These are phyloP conservation scores for Gastrophryne carolinensis DNA, from an alignment of 2,797 vertebrate species.

Conservation along the genomic window DNA sequence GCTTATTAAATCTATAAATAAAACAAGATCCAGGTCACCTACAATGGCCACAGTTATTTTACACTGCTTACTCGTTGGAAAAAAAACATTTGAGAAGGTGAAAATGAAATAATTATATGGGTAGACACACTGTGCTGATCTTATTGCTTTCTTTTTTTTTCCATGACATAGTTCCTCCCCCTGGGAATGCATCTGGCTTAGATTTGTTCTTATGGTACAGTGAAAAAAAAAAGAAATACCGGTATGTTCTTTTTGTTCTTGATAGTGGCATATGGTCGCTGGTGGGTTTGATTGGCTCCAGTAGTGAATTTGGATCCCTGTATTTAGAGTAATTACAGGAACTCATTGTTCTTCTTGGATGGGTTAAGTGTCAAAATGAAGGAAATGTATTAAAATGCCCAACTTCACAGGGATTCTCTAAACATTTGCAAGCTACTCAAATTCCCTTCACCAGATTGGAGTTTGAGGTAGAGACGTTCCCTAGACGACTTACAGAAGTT, in stretches of 20 bases:
- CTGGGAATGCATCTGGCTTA: background rate
- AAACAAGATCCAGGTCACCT: conserved; percentile 37
- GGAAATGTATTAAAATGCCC: no score
- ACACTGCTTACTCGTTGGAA: background rate
- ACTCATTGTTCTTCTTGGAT: no score
- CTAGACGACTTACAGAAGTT: no score
- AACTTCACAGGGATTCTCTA: no score
- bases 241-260: background rate
- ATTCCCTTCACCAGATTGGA: no score
- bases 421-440: no score
- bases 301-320: no score
- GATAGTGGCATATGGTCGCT: background rate
- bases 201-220: background rate
- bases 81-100: background rate
- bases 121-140: background rate
- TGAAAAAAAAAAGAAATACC: background rate
- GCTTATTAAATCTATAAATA: conserved; percentile 53
- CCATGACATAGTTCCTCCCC: background rate
- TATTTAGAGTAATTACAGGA: no score
- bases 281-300: background rate
- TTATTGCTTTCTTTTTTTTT: conserved; percentile 4
- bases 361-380: no score
- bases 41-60: conserved; percentile 10
- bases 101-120: conserved; percentile 31
- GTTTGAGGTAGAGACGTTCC: no score